phyloP scores from a whole-genome alignment of 2,797 vertebrate genomes.

The Petrocephalus schoutedeni region DNA sequence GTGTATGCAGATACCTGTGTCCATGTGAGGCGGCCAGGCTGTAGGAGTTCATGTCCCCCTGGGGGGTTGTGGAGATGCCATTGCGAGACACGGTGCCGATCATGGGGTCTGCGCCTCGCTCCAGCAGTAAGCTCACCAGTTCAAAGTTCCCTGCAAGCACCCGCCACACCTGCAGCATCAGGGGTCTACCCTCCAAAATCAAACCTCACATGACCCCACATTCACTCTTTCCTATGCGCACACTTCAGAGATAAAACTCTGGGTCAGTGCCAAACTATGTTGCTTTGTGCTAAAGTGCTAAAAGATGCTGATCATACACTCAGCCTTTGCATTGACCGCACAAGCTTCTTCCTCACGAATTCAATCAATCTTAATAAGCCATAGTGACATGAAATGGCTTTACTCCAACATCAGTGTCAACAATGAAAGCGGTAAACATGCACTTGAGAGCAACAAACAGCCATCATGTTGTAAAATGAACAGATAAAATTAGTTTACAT shows the following conservation, averaged over 20 bases:
- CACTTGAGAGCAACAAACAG: conserved; percentile 32
- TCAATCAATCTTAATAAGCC: neutral
- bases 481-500: conserved; percentile 21
- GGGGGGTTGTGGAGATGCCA: conserved; percentile 64
- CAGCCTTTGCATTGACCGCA: neutral
- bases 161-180: neutral
- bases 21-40: conserved; percentile 72
- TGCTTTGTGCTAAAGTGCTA: neutral
- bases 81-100: conserved; percentile 69
- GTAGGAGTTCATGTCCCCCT: conserved; percentile 74
- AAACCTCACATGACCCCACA: neutral
- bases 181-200: neutral
- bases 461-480: conserved; percentile 32
- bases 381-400: conserved; percentile 23
- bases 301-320: neutral
- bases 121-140: conserved; percentile 69
- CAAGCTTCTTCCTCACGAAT: neutral
- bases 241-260: neutral
- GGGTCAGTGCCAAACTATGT: neutral
- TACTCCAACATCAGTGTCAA: neutral
- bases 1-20: conserved; percentile 59
- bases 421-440: conserved; percentile 1
- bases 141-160: conserved; percentile 67
- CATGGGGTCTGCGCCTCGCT: conserved; percentile 70
- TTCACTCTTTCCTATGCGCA: neutral